A percentile compares a stretch with the other conserved stretches of the same genome.
Evolutionary conservation across 2,797 vertebrate species (phyloP).

Genomic region (Protosalanx chinensis): DNA sequence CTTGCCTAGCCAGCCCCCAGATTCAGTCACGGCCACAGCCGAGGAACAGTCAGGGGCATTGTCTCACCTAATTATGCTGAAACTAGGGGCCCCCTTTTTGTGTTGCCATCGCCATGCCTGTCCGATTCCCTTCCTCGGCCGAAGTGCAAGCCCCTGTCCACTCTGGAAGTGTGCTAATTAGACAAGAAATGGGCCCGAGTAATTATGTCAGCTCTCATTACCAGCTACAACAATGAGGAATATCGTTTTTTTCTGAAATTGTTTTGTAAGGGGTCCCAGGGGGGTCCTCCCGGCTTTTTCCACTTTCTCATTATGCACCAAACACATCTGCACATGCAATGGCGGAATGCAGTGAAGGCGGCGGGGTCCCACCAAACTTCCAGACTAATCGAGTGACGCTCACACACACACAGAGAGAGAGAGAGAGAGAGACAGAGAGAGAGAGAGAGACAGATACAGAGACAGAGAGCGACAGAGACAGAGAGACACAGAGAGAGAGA

Average conservation of each 20-base stretch:
- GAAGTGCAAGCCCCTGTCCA: conserved; percentile 78
- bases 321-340: conserved; percentile 77
- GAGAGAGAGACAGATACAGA: conserved; percentile 40
- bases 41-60: conserved; percentile 91
- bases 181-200: conserved; percentile 86
- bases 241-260: conserved; percentile 80
- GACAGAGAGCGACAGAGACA: background rate
- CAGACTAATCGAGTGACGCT: conserved; percentile 59
- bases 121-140: conserved; percentile 85
- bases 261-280: conserved; percentile 65
- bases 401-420: conserved; percentile 64
- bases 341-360: conserved; percentile 67
- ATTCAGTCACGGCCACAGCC: conserved; percentile 81
- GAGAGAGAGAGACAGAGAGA: conserved; percentile 5
- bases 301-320: conserved; percentile 51
- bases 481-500: background rate
- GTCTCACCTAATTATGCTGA: conserved; percentile 92
- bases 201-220: conserved; percentile 90
- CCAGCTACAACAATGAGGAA: conserved; percentile 75
- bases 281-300: conserved; percentile 43
- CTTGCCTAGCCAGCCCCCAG: conserved; percentile 76
- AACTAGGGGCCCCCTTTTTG: conserved; percentile 82
- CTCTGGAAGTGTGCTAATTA: conserved; percentile 94
- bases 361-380: conserved; percentile 48
- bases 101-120: conserved; percentile 86